These are phyloP conservation scores for Peromyscus maniculatus DNA, from an alignment of 2,113 vertebrate genomes.

Conservation along the genomic window DNA sequence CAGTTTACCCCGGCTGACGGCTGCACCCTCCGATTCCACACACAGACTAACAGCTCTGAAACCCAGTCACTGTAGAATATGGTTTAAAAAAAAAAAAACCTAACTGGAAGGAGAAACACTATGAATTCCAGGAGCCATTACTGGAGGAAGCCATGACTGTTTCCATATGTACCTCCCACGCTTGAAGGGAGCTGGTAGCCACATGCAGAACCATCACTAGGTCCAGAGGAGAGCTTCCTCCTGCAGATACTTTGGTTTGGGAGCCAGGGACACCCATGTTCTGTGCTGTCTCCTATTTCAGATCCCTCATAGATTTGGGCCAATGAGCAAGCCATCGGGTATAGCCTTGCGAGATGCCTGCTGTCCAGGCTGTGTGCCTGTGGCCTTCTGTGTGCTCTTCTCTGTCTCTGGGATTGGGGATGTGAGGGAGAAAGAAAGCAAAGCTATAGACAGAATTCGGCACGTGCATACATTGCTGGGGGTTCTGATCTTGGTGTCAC, in stretches of 20 bases:
- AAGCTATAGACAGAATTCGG: not conserved
- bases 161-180: not conserved
- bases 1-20: not conserved
- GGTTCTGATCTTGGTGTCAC: not conserved
- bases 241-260: not conserved
- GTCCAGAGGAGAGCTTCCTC: not conserved
- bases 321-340: not conserved
- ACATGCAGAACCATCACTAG: not conserved
- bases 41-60: not conserved
- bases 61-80: not conserved
- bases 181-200: not conserved
- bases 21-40: not conserved
- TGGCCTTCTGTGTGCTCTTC: not conserved
- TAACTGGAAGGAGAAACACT: not conserved
- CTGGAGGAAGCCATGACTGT: not conserved
- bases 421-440: not conserved
- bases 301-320: not conserved
- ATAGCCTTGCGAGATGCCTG: not conserved
- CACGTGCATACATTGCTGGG: not conserved
- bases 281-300: not conserved
- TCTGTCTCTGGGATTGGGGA: not conserved
- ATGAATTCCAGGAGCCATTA: slow-evolving; percentile 14
- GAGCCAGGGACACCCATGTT: not conserved
- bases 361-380: not conserved
- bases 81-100: not conserved